Evolutionary conservation across 2,113 vertebrate genomes (phyloP).

Genomic region (Boulengeromyrus knoepffleri): DNA sequence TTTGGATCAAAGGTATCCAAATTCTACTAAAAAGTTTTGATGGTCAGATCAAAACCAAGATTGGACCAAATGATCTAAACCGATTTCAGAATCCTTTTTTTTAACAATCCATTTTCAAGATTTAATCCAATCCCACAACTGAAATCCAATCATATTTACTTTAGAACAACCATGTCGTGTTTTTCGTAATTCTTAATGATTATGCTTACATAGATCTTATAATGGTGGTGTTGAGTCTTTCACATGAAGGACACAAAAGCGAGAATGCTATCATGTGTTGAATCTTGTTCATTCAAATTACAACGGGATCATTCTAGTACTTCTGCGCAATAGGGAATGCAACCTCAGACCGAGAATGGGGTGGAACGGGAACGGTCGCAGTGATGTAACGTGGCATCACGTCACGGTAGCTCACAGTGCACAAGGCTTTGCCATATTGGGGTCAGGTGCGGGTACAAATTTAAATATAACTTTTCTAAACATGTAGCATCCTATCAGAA

Average conservation of each 20-base stretch:
- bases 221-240: neutral
- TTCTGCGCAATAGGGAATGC: neutral
- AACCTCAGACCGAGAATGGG: neutral
- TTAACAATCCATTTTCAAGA: neutral
- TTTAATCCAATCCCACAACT: neutral
- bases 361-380: neutral
- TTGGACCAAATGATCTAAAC: neutral
- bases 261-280: neutral
- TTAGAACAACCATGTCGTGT: neutral
- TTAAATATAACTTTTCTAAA: neutral
- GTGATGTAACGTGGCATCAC: neutral
- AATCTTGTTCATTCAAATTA: neutral
- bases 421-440: neutral
- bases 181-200: neutral
- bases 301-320: neutral
- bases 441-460: neutral
- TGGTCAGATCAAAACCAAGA: neutral
- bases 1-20: neutral
- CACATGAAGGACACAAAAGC: neutral
- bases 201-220: neutral
- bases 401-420: neutral
- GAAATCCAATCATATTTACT: neutral
- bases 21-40: neutral
- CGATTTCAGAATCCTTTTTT: neutral
- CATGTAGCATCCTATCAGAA: neutral